Evolutionary conservation across 1,140 invertebrate species (phyloP).

Genomic region (Scaptomyza montana): DNA sequence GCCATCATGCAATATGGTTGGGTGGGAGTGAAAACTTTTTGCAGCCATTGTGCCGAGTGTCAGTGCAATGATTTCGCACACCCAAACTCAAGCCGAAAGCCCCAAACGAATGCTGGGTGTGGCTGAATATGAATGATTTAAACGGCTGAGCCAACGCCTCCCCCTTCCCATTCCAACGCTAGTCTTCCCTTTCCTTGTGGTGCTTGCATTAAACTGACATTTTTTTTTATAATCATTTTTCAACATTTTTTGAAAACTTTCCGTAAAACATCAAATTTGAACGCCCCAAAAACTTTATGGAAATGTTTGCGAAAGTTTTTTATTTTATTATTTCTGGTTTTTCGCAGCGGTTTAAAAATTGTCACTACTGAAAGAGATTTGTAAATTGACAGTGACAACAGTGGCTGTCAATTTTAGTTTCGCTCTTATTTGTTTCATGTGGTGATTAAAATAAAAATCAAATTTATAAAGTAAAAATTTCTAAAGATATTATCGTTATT

Average conservation of each 20-base stretch:
- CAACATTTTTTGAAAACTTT: slow-evolving; percentile 56
- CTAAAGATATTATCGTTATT: no score
- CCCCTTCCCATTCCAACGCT: background rate
- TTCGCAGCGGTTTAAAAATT: slow-evolving; percentile 59
- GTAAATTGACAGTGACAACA: slow-evolving; percentile 53
- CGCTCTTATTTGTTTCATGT: background rate
- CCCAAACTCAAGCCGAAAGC: background rate
- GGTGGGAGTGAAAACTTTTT: slow-evolving; percentile 57
- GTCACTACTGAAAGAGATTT: slow-evolving; percentile 78
- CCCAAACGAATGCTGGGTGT: slow-evolving; percentile 6
- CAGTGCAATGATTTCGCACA: slow-evolving; percentile 44
- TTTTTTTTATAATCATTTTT: slow-evolving; percentile 56
- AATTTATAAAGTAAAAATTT: no score
- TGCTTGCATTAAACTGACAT: slow-evolving; percentile 59
- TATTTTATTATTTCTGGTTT: slow-evolving; percentile 16
- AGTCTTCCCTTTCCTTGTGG: background rate
- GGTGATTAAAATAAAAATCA: no score
- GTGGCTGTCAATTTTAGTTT: slow-evolving; percentile 24
- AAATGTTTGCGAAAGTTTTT: slow-evolving; percentile 71
- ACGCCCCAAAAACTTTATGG: slow-evolving; percentile 58
- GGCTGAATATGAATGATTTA: slow-evolving; percentile 64
- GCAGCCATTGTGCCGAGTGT: slow-evolving; percentile 62
- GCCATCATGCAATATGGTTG: slow-evolving; percentile 36
- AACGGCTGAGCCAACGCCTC: slow-evolving; percentile 33
- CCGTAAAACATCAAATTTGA: slow-evolving; percentile 46